Evolutionary conservation across 2,888 invertebrate species (phyloP).

Genomic region (Netelia fuscicornis): DNA sequence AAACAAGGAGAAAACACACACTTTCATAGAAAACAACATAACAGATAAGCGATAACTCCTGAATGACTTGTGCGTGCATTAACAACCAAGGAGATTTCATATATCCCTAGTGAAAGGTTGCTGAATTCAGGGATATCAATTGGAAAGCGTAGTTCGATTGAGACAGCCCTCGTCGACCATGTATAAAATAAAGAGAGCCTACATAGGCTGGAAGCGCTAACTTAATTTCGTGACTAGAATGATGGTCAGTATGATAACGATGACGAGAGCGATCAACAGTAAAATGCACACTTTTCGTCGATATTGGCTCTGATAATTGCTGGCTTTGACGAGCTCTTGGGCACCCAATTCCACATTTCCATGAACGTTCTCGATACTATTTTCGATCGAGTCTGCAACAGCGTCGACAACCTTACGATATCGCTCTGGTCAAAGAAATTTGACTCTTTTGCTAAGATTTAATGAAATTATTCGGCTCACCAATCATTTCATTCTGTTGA

Average conservation of each 20-base stretch:
- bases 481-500: constrained; percentile 90
- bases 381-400: constrained; percentile 92
- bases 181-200: constrained; percentile 67
- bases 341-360: constrained; percentile 92
- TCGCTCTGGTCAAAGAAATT: constrained; percentile 86
- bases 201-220: constrained; percentile 79
- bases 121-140: constrained; percentile 42
- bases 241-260: constrained; percentile 90
- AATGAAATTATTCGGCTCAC: constrained; percentile 86
- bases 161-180: constrained; percentile 58
- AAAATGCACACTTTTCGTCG: constrained; percentile 91
- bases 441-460: constrained; percentile 38
- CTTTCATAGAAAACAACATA: constrained; percentile 42
- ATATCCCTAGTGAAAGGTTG: constrained; percentile 21
- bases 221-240: constrained; percentile 86
- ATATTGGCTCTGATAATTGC: constrained; percentile 91
- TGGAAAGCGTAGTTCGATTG: constrained; percentile 57
- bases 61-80: constrained; percentile 64
- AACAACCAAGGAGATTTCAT: constrained; percentile 50
- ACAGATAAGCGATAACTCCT: constrained; percentile 48
- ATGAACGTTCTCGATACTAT: constrained; percentile 91
- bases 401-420: constrained; percentile 32
- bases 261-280: constrained; percentile 88
- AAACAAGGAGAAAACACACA: constrained; percentile 44
- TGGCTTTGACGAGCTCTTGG: constrained; percentile 92